Percentiles rank a stretch among this genome's conserved stretches.
Conservation (phyloP, 2,797 vertebrate genomes). For the Enteromius fasciolatus region DNA sequence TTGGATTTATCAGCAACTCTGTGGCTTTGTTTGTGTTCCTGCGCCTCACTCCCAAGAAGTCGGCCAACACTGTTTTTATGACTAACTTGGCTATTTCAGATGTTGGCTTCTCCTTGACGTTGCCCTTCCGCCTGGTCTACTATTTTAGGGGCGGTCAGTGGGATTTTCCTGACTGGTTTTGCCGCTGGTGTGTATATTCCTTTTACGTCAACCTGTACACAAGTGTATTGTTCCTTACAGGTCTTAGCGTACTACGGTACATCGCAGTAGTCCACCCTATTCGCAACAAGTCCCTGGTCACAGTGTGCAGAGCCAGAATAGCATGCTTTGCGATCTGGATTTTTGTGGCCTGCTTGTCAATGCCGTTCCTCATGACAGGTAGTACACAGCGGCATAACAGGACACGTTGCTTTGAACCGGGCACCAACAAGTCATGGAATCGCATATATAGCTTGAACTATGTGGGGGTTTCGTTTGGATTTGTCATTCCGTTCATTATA, state of each 20-base stretch:
- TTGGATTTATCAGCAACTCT: conserved; percentile 69
- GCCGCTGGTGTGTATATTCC: conserved; percentile 70
- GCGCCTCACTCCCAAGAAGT: conserved; percentile 49
- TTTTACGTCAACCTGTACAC: conserved; percentile 79
- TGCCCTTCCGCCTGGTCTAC: conserved; percentile 74
- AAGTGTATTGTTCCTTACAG: conserved; percentile 77
- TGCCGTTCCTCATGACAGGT: conserved; percentile 67
- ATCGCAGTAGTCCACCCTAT: conserved; percentile 67
- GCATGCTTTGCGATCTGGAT: conserved; percentile 68
- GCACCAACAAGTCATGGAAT: conserved; percentile 48
- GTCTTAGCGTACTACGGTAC: conserved; percentile 74
- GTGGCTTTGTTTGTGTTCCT: conserved; percentile 68
- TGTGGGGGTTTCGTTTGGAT: conserved; percentile 67
- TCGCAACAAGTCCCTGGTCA: conserved; percentile 33
- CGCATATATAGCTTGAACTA: conserved; percentile 72
- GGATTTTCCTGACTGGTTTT: conserved; percentile 74
- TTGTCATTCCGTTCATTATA: conserved; percentile 72
- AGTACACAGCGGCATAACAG: background rate
- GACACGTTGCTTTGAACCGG: conserved; percentile 72
- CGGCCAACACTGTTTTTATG: conserved; percentile 71
- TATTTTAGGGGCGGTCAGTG: conserved; percentile 65
- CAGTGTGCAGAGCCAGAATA: conserved; percentile 44
- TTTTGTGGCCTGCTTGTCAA: conserved; percentile 65
- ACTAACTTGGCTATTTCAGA: conserved; percentile 77
- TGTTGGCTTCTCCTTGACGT: conserved; percentile 72